Conservation (phyloP, 2,888 invertebrate genomes). For the Phyllotreta striolata region DNA sequence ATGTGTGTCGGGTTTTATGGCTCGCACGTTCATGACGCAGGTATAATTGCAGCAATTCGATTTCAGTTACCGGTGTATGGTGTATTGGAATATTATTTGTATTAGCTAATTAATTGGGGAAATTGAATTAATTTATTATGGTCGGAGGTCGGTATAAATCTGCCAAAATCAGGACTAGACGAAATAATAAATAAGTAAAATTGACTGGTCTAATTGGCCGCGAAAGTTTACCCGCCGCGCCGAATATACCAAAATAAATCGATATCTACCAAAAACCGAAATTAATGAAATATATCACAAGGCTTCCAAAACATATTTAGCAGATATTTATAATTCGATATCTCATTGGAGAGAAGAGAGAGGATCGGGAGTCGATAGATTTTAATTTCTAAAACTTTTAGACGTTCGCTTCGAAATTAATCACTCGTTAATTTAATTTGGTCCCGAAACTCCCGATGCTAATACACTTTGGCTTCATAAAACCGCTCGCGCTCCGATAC, state of each 20-base stretch:
- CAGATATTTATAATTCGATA: constrained; percentile 49
- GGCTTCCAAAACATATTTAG: constrained; percentile 45
- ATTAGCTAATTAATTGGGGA: too few species aligned
- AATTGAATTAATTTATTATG: constrained; percentile 25
- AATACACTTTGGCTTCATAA: constrained; percentile 41
- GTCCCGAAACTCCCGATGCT: constrained; percentile 40
- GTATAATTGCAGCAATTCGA: constrained; percentile 7
- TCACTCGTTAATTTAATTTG: constrained; percentile 45
- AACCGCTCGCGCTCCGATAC: constrained; percentile 37
- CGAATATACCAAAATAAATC: constrained; percentile 25
- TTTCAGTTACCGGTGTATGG: background rate
- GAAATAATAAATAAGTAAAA: constrained; percentile 27
- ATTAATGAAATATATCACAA: constrained; percentile 45
- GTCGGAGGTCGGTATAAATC: background rate
- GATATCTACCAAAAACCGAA: constrained; percentile 37
- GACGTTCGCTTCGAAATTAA: constrained; percentile 43
- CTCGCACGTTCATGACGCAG: too few species aligned
- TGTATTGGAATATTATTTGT: constrained; percentile 11
- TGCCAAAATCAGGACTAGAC: constrained; percentile 19
- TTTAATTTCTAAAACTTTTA: constrained; percentile 50
- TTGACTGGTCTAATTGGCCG: constrained; percentile 25
- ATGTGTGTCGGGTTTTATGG: too few species aligned
- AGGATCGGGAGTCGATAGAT: constrained; percentile 51
- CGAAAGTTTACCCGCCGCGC: constrained; percentile 14
- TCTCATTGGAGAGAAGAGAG: constrained; percentile 49